A percentile compares a stretch with the other conserved stretches of the same genome.
phyloP scores from a whole-genome alignment of 1,140 invertebrate species.

The Neotoxoptera formosana region DNA sequence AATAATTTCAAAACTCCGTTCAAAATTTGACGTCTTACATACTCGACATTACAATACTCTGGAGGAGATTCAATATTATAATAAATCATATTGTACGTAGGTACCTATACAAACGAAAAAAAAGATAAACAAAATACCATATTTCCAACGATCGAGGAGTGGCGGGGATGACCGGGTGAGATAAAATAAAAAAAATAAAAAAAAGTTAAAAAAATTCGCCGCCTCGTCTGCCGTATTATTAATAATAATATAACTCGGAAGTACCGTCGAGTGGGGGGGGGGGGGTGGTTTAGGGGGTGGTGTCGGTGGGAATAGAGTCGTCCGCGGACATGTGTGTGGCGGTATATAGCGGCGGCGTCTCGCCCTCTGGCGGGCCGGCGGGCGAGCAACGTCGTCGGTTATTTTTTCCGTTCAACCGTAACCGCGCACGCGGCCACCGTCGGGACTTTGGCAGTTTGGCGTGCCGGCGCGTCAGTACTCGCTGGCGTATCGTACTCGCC shows the following conservation, averaged over 20 bases:
- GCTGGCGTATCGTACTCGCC: background rate
- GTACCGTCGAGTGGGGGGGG: background rate
- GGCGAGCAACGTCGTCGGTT: background rate
- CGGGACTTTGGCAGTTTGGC: background rate
- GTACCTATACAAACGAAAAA: no score
- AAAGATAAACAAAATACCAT: no score
- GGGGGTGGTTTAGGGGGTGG: no score
- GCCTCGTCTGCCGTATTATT: background rate
- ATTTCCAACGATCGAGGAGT: no score
- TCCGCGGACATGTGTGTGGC: background rate
- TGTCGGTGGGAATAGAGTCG: background rate
- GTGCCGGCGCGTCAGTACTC: background rate
- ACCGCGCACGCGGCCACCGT: constrained; percentile 40
- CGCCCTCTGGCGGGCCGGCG: constrained; percentile 36
- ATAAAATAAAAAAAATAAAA: no score
- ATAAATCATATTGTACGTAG: no score
- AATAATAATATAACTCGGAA: background rate
- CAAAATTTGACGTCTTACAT: no score
- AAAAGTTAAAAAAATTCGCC: background rate
- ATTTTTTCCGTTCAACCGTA: background rate
- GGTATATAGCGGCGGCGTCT: background rate
- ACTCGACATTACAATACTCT: no score
- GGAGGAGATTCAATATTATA: no score
- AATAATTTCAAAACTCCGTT: no score
- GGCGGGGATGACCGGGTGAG: no score